Base-by-base conservation (phyloP, 2,888 invertebrate species). In the Meteorus colon region DNA sequence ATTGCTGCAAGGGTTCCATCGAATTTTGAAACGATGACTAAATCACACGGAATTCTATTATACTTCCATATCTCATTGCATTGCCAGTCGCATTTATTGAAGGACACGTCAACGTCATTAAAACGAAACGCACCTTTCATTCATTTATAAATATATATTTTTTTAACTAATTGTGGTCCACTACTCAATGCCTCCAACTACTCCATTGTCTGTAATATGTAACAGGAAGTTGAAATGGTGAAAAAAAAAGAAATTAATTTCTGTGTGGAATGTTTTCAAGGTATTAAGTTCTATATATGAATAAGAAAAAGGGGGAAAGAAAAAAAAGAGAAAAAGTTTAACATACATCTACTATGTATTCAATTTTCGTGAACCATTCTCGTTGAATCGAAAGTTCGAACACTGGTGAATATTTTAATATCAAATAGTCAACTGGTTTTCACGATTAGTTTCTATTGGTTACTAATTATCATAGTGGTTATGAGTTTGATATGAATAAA, bases 11-110 rank as follows among this genome's bases (percentile, higher is more conserved):
- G 63, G 72, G 72, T 63, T 45, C 62, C 63, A 72, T 48, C 63
- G 63, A 72, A 48, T 72, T 72, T 72, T 62, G 31, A 41, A 31
- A 19, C 45, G 60, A 59, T 72, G 72, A 72, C 63, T 63, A 63
- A 48, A 63, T 63, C 63, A 29, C 48, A 62, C 29, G 72, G 63
- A 62, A 63, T 62, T 65, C 48, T 27, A 63, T 72, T 63, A 72
- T 41, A 41, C 12, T 41, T 41, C 19, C 19, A n/a, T 65, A 65
- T n/a, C 12, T 24, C 41, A 41, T 24, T 29, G 62, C n/a, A 31
- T 31, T 14, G n/a, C 29, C 14, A 14, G 29, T 29, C 14, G 10
- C 27, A 48, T 67, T 67, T 51, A 69, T 68, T 34, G 69, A 69
- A 69, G 69, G 69, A 69, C 69, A 68, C 29, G 12, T 24, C 24